Base-by-base conservation (phyloP, 2,888 invertebrate species). In the Rhamnusium bicolor region DNA sequence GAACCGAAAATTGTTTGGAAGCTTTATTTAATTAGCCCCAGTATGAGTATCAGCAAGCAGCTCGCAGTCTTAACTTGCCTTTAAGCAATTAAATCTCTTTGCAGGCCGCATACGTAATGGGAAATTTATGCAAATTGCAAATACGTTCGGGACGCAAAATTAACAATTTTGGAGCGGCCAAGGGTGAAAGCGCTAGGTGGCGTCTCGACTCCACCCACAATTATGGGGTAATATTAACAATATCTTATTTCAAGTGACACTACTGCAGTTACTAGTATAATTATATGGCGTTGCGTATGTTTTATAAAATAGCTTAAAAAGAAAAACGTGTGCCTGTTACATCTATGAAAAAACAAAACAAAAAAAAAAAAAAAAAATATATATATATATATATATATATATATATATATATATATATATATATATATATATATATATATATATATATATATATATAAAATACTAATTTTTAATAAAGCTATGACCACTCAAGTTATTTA, bases 71-170 rank as follows among this genome's bases (percentile, higher is more conserved):
- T 85, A 85, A 85, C 85, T 85, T 84, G 83, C 84, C 83, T 83
- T 84, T 84, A 83, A 85, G 85, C 86, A 86, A 86, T 86, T 86
- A 86, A 85, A 85, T 84, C 84, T 84, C 85, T 84, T 84, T 84
- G 85, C 85, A 84, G 82, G 83, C 82, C 85, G 86, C 84, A 86
- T 86, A 85, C 86, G 83, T 84, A 86, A 86, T 83, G 85, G 85
- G 80, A 80, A 83, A 84, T 86, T 85, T 86, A 86, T 86, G 86
- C 84, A 86, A 86, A 86, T 86, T 79, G 79, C 78, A 81, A 83
- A 81, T 83, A 83, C 83, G 82, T 83, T 83, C 82, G 80, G 80
- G 82, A 82, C 75, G 78, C 78, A 77, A 81, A 82, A 83, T 84
- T 84, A 84, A 83, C 84, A 84, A 83, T 83, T 82, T 80, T 72